These are phyloP conservation scores for Balearica regulorum DNA, from an alignment of 2,797 vertebrate species.

Conservation along the genomic window DNA sequence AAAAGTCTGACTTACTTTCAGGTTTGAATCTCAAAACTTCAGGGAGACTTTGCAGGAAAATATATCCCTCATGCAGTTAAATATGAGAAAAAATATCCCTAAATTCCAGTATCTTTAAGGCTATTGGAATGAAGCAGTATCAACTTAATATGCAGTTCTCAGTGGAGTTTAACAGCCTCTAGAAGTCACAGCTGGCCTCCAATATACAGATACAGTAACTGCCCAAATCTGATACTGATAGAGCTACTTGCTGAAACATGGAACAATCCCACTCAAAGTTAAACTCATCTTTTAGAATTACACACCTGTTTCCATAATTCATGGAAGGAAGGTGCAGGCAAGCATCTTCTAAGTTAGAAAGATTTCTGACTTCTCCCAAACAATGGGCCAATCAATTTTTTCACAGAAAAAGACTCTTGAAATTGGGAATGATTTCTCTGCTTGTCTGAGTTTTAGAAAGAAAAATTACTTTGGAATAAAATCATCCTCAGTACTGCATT, in stretches of 20 bases:
- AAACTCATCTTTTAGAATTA: neutral
- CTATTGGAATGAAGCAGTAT: neutral
- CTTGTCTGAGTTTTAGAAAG: conserved; percentile 12
- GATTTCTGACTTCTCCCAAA: neutral
- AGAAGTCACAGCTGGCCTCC: neutral
- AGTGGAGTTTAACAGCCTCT: neutral
- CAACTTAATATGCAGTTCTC: neutral
- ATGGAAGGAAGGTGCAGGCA: neutral
- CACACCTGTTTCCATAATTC: neutral
- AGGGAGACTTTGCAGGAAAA: neutral
- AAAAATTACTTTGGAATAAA: conserved; percentile 53
- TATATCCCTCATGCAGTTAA: neutral
- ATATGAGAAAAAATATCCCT: neutral
- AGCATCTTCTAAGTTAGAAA: neutral
- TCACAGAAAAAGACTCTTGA: neutral
- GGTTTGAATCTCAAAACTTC: neutral
- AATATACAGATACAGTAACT: neutral
- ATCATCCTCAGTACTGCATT: neutral
- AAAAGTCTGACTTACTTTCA: neutral
- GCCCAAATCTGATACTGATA: neutral
- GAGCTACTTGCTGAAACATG: neutral
- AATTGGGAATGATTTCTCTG: conserved; percentile 26
- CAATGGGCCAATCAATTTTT: conserved; percentile 14
- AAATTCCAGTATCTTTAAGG: neutral
- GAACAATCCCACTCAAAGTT: neutral